Conservation (phyloP, 1,140 invertebrate genomes). For the Frieseomelitta varia region DNA sequence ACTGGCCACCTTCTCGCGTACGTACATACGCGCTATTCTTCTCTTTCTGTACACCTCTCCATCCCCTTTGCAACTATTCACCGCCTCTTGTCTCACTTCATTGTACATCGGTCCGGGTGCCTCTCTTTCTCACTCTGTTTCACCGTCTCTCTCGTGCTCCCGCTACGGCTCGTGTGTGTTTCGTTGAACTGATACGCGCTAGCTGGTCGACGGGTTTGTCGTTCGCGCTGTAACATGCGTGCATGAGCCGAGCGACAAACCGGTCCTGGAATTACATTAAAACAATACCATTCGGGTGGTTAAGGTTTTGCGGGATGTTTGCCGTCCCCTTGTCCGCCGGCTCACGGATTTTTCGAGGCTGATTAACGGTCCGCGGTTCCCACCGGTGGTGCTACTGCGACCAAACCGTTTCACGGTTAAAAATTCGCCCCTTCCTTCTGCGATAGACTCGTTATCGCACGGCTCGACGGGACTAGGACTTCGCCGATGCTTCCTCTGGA, state of each 20-base stretch:
- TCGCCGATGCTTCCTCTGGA: too few relatives aligned
- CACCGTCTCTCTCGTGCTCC: neutral
- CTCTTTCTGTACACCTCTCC: constrained; percentile 40
- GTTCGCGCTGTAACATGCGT: constrained; percentile 65
- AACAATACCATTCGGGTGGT: constrained; percentile 69
- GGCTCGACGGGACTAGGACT: too few relatives aligned
- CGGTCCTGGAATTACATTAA: constrained; percentile 74
- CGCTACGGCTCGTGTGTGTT: neutral
- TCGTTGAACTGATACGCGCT: constrained; percentile 35
- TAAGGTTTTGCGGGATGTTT: constrained; percentile 66
- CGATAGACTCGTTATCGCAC: too few relatives aligned
- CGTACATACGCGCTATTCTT: neutral
- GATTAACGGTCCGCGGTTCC: constrained; percentile 20
- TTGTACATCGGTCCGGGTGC: neutral
- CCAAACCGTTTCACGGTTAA: neutral
- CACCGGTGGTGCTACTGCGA: neutral
- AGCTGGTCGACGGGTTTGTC: constrained; percentile 65
- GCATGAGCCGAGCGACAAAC: constrained; percentile 70
- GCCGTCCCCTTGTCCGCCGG: constrained; percentile 24
- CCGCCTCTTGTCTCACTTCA: neutral
- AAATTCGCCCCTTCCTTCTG: neutral
- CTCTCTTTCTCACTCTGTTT: neutral
- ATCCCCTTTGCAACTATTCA: constrained; percentile 26
- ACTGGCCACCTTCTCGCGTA: neutral
- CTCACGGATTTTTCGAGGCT: constrained; percentile 23